phyloP scores from a whole-genome alignment of 2,888 invertebrate species.

The Bellardia bayeri region DNA sequence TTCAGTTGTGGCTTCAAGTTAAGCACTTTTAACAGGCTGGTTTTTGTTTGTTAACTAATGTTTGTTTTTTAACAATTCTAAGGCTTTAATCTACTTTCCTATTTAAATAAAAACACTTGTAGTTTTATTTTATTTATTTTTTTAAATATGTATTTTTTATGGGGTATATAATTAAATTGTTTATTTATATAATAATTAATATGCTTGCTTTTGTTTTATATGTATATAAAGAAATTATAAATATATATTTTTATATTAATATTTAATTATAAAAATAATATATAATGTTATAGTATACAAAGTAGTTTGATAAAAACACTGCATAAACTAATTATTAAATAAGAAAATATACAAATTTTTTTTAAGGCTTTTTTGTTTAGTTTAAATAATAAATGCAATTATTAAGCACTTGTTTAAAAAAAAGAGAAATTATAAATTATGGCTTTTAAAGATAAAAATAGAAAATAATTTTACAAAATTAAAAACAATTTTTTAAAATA shows the following conservation, averaged over 20 bases:
- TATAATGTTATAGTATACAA: slow-evolving; percentile 58
- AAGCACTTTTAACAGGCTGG: no score
- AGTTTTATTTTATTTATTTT: background rate
- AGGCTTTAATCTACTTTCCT: background rate
- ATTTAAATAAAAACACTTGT: background rate
- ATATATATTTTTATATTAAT: slow-evolving; percentile 31
- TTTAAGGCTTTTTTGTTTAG: slow-evolving; percentile 38
- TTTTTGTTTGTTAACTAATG: no score
- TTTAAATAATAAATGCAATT: slow-evolving; percentile 67
- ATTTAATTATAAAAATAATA: slow-evolving; percentile 27
- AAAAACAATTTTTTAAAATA: background rate
- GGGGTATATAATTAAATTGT: background rate
- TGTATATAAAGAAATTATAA: slow-evolving; percentile 24
- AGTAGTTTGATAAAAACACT: slow-evolving; percentile 52
- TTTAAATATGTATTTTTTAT: background rate
- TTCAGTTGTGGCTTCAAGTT: no score
- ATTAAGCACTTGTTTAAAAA: slow-evolving; percentile 63
- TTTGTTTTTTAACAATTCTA: no score
- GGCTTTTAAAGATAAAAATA: slow-evolving; percentile 45
- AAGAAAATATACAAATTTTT: slow-evolving; percentile 63
- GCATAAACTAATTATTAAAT: slow-evolving; percentile 45
- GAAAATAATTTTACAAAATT: slow-evolving; percentile 28
- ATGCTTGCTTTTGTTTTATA: slow-evolving; percentile 16
- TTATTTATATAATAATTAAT: slow-evolving; percentile 37
- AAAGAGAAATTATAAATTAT: slow-evolving; percentile 55